Percentiles rank a stretch among this genome's conserved stretches.
Evolutionary conservation across 1,140 invertebrate genomes (phyloP).

Genomic region (Tetraneura akinire): DNA sequence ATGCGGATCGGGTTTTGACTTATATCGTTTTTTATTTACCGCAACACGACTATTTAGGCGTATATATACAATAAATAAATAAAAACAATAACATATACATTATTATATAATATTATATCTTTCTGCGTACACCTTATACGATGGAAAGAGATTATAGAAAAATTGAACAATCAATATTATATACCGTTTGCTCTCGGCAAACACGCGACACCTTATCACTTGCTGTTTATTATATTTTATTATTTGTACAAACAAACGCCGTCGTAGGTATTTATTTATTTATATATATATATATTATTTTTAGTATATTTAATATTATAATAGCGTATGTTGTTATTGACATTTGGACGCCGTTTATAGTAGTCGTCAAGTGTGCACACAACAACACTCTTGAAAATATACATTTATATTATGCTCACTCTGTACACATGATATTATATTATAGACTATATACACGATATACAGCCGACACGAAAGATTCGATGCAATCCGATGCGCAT

Average conservation of each 20-base stretch:
- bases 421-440: background rate
- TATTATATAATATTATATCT: too few relatives aligned
- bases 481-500: too few relatives aligned
- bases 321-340: conserved; percentile 19
- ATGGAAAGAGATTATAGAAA: background rate
- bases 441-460: too few relatives aligned
- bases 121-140: too few relatives aligned
- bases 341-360: conserved; percentile 24
- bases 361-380: conserved; percentile 13
- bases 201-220: conserved; percentile 13
- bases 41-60: background rate
- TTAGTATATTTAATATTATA: too few relatives aligned
- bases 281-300: too few relatives aligned
- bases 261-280: too few relatives aligned
- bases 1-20: background rate
- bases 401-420: background rate
- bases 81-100: conserved; percentile 31
- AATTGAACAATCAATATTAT: background rate
- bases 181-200: conserved; percentile 21
- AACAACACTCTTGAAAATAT: background rate
- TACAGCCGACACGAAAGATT: background rate
- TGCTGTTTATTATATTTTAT: conserved; percentile 9
- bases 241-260: conserved; percentile 23
- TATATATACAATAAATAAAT: background rate
- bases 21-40: background rate